Conservation (phyloP, 2,888 invertebrate genomes). For the Pyrgus malvae region DNA sequence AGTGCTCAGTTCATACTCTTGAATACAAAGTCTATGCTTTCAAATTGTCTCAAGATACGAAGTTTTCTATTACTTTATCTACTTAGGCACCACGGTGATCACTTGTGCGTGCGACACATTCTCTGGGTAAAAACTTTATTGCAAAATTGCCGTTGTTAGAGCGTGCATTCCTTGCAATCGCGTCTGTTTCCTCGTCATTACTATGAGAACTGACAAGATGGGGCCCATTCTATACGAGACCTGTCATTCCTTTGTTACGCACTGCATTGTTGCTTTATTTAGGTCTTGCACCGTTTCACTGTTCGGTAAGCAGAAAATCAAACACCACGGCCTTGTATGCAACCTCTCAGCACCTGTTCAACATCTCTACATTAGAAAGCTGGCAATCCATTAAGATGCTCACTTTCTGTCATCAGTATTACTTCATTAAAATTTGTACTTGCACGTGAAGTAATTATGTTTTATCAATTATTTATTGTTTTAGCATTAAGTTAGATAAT, state of each 20-base stretch:
- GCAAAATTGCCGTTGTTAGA: constrained; percentile 46
- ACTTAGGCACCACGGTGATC: not conserved
- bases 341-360: constrained; percentile 11
- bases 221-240: constrained; percentile 43
- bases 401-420: not conserved
- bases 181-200: constrained; percentile 49
- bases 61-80: constrained; percentile 17
- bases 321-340: constrained; percentile 35
- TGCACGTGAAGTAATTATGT: not conserved
- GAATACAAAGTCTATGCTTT: too few relatives aligned
- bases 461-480: not conserved
- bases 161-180: constrained; percentile 41
- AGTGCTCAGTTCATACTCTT: too few relatives aligned
- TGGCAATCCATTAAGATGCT: constrained; percentile 5
- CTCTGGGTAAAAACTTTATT: constrained; percentile 38
- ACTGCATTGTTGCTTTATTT: constrained; percentile 55
- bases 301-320: constrained; percentile 38
- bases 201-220: constrained; percentile 50
- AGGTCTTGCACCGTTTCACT: constrained; percentile 51
- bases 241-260: constrained; percentile 67
- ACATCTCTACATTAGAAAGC: constrained; percentile 15
- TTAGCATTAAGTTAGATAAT: too few relatives aligned
- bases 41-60: too few relatives aligned
- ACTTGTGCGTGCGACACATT: constrained; percentile 32
- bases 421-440: not conserved